These are phyloP conservation scores for Picathartes gymnocephalus DNA, from an alignment of 2,113 vertebrate genomes.

Conservation along the genomic window DNA sequence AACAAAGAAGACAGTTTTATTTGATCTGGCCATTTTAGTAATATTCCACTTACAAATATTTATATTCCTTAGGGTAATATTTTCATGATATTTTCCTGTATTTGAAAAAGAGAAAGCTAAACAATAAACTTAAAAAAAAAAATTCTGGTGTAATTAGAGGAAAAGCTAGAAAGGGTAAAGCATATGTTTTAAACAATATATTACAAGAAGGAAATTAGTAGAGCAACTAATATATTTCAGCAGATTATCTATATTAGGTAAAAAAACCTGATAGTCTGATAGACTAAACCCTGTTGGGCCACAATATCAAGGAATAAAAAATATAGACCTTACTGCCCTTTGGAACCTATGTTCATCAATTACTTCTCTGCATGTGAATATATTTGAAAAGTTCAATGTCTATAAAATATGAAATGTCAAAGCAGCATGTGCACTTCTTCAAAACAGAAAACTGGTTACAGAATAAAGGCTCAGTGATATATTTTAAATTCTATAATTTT, in stretches of 20 bases:
- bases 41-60: background rate
- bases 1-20: background rate
- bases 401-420: background rate
- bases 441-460: background rate
- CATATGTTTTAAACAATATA: background rate
- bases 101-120: background rate
- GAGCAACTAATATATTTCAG: background rate
- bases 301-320: background rate
- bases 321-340: fast-evolving
- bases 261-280: background rate
- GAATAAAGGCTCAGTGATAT: background rate
- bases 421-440: background rate
- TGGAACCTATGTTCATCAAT: background rate
- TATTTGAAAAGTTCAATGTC: background rate
- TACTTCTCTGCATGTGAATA: background rate
- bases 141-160: background rate
- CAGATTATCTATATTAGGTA: background rate
- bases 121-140: background rate
- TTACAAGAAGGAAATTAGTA: background rate
- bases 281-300: background rate
- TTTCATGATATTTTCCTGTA: background rate
- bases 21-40: background rate
- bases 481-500: background rate
- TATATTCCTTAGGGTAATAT: background rate
- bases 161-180: background rate